These are phyloP conservation scores for Mohoua ochrocephala DNA, from an alignment of 2,113 vertebrate species.

Conservation along the genomic window DNA sequence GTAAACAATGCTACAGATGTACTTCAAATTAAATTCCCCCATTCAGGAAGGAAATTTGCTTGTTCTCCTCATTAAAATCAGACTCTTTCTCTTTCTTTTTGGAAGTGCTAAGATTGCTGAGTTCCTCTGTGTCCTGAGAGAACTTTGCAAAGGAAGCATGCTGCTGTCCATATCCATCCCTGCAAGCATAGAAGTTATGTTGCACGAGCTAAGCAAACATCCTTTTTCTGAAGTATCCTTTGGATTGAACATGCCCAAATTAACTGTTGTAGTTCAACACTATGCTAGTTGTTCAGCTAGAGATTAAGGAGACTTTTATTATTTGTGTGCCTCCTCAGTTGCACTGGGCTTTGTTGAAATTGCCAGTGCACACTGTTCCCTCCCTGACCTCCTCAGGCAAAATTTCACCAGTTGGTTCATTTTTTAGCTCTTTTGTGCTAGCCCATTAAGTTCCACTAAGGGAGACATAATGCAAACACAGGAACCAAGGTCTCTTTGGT, in stretches of 20 bases:
- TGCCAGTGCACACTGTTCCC: accelerated
- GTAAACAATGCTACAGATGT: background rate
- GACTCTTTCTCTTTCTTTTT: background rate
- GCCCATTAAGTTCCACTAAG: background rate
- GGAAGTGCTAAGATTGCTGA: background rate
- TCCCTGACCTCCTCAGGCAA: background rate
- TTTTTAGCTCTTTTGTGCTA: background rate
- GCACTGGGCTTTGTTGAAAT: background rate
- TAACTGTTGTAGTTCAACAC: background rate
- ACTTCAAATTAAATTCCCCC: background rate
- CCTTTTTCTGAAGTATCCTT: background rate
- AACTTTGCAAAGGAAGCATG: background rate
- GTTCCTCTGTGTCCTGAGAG: background rate
- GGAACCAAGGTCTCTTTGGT: background rate
- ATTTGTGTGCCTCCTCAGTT: accelerated
- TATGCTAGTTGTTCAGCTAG: background rate
- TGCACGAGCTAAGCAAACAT: background rate
- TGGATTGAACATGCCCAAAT: background rate
- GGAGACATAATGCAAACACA: background rate
- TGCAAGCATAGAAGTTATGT: background rate
- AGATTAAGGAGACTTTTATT: background rate
- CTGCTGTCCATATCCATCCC: background rate
- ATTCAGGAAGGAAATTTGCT: background rate
- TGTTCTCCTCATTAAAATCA: background rate
- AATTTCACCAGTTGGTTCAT: background rate